Evolutionary conservation across 30 jellyfish, hydroid and myxozoan species (phyloP), one percentile per base, ranked within the genome.

Genomic region (Cassiopea andromeda): DNA sequence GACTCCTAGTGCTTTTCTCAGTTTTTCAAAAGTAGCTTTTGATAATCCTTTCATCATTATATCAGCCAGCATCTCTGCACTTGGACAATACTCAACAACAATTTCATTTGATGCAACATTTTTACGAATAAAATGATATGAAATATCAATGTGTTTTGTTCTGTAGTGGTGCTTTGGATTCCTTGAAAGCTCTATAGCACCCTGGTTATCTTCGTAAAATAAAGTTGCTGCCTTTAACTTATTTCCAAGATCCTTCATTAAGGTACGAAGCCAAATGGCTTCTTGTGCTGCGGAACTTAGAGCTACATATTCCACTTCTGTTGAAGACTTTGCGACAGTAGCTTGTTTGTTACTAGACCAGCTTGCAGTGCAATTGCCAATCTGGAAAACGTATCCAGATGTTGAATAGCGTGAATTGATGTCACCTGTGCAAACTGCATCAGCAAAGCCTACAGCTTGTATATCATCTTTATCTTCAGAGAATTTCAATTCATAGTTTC

Each of bases 131-230:
- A 72, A 75, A 44, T 85, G 81, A 18, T 47, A 72, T 4, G 61
- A 48, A 44, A 85, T 44, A 54, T 85, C 93, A 69, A 85, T 85
- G 50, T 85, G 90, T 44, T 81, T 81, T 5, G 90, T 60, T 81
- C 81, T 38, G 87, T 58, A 14, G 15, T 60, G 90, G 15, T 17
- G 66, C 15, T 81, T 77, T 48, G 93, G 93, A 54, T 85, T 85
- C 58, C 54, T 84, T 27, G 90, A 82, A 15, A 88, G 91, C 71
- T 66, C 95, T 59, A 77, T 88, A 46, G 95, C 95, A 3, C 90
- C 85, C 81, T 88, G 95, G 73, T 88, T 88, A 72, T 88, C 95
- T 78, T 88, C 91, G 46, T 43, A 44, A 7, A 77, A 44, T 66
- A 67, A 50, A 54, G 90, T 74, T 46, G 95, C 84, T 18, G 80